phyloP scores from a whole-genome alignment of 1,140 invertebrate species.

The Philotrypesis tridentata region DNA sequence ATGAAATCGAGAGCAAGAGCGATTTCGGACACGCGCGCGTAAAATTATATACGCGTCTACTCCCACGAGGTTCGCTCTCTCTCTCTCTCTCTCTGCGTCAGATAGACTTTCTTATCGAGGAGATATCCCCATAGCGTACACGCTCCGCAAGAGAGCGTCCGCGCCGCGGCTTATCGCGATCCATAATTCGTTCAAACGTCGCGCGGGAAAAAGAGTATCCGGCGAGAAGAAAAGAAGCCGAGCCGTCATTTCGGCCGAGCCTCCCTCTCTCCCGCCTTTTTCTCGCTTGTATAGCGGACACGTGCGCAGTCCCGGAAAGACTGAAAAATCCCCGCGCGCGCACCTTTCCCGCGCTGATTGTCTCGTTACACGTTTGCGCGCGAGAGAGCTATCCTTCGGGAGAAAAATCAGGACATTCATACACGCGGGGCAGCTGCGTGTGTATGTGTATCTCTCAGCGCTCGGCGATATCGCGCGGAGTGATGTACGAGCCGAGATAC shows the following conservation, averaged over 20 bases:
- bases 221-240: constrained; percentile 1
- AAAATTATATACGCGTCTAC: constrained; percentile 1
- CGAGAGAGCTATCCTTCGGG: too few relatives aligned
- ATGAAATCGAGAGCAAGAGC: neutral
- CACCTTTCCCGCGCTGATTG: neutral
- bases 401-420: neutral
- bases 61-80: too few relatives aligned
- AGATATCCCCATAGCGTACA: constrained; percentile 30
- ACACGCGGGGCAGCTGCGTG: neutral
- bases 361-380: constrained; percentile 9
- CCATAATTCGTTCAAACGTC: constrained; percentile 26
- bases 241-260: neutral
- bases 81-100: neutral
- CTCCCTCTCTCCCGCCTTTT: too few relatives aligned
- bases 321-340: neutral
- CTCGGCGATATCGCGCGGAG: constrained; percentile 52
- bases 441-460: neutral
- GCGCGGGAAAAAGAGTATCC: neutral
- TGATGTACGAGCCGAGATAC: constrained; percentile 66
- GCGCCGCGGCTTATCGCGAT: constrained; percentile 42
- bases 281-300: too few relatives aligned
- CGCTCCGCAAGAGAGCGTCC: neutral
- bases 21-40: neutral
- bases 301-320: neutral
- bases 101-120: constrained; percentile 41